Conservation (phyloP, 2,113 vertebrate species). For the Centropus unirufus region DNA sequence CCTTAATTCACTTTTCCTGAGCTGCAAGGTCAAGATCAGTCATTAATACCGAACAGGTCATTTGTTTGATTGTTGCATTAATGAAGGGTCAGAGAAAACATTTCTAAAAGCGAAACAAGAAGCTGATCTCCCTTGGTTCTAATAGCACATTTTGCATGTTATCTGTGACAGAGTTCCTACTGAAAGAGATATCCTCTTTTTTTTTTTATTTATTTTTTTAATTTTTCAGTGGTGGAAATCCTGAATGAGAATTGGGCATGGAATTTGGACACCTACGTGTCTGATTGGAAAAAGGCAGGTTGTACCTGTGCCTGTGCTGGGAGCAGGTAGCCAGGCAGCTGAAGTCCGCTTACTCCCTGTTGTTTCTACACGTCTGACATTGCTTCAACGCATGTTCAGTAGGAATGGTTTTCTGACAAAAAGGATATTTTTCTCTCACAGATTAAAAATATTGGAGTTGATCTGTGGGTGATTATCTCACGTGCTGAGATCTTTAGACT, state of each 20-base stretch:
- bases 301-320: not conserved
- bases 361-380: not conserved
- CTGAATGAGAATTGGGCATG: not conserved
- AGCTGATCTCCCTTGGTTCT: not conserved
- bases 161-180: not conserved
- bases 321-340: not conserved
- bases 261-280: not conserved
- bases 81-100: not conserved
- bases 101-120: not conserved
- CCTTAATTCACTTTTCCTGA: not conserved
- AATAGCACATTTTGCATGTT: not conserved
- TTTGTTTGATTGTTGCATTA: not conserved
- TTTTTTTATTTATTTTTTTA: not conserved
- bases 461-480: not conserved
- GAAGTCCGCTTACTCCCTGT: not conserved
- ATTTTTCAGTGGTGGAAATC: not conserved
- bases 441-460: not conserved
- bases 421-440: not conserved
- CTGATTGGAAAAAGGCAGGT: not conserved
- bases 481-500: not conserved
- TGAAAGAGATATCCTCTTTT: not conserved
- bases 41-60: not conserved
- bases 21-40: not conserved
- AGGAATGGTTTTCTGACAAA: not conserved
- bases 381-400: not conserved